A percentile compares a stretch with the other conserved stretches of the same genome.
Evolutionary conservation across 2,888 invertebrate species (phyloP).

Genomic region (Acanthosepion pharaonis): DNA sequence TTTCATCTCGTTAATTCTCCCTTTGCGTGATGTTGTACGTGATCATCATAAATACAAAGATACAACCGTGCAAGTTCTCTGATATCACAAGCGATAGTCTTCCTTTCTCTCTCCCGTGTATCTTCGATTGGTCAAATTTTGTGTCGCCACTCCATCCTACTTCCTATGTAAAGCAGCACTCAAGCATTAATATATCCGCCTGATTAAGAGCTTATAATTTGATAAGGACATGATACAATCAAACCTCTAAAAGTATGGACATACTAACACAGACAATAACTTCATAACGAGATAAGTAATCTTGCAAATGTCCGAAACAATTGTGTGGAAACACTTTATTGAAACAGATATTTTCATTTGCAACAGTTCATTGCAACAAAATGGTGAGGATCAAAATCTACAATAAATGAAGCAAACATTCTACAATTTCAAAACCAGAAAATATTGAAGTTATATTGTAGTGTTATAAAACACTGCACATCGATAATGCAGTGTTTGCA

Average conservation of each 20-base stretch:
- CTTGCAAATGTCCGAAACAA: neutral
- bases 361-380: neutral
- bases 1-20: neutral
- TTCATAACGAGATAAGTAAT: neutral
- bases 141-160: neutral
- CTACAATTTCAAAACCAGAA: neutral
- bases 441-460: neutral
- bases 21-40: neutral
- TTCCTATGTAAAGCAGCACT: neutral
- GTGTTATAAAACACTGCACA: too few relatives aligned
- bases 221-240: constrained; percentile 2
- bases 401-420: neutral
- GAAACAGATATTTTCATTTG: neutral
- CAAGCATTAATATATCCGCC: neutral
- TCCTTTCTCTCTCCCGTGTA: neutral
- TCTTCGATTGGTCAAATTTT: neutral
- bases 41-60: neutral
- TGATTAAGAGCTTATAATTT: neutral
- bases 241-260: neutral
- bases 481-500: too few relatives aligned
- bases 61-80: neutral
- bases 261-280: neutral
- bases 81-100: neutral
- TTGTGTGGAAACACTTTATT: neutral
- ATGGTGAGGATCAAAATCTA: neutral